Conservation (phyloP, 2,888 invertebrate genomes). For the Chymomyza amoena region DNA sequence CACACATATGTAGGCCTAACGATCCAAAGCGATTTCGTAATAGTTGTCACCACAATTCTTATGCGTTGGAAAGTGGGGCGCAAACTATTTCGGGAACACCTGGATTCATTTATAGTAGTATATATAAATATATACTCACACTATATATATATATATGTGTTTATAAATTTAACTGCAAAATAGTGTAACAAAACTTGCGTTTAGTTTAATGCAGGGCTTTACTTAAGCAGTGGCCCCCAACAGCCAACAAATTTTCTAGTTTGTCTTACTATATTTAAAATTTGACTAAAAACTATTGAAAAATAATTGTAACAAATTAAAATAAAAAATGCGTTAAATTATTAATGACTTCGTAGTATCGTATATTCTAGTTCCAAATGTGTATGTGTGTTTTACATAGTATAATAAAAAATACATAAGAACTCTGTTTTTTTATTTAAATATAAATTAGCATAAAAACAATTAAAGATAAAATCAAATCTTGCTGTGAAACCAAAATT, state of each 20-base stretch:
- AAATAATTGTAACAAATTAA: background rate
- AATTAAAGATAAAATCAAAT: constrained; percentile 14
- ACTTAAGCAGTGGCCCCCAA: background rate
- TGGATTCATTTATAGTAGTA: background rate
- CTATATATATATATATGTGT: background rate
- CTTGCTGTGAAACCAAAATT: constrained; percentile 9
- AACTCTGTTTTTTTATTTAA: background rate
- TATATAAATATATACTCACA: background rate
- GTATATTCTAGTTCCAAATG: background rate
- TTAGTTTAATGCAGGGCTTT: too few species aligned
- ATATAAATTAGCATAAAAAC: constrained; percentile 22
- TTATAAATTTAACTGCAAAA: background rate
- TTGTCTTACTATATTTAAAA: background rate
- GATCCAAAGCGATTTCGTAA: background rate
- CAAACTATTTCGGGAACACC: background rate
- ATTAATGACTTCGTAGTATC: background rate
- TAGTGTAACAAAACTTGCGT: background rate
- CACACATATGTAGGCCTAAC: background rate
- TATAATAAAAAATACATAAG: background rate
- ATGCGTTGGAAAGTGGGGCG: background rate
- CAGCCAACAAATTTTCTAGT: background rate
- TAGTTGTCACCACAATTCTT: background rate
- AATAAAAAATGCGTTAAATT: background rate
- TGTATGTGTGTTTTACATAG: too few species aligned
- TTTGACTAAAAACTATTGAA: background rate